Evolutionary conservation across 2,113 vertebrate species (phyloP).

Genomic region (Cephalopterus ornatus): DNA sequence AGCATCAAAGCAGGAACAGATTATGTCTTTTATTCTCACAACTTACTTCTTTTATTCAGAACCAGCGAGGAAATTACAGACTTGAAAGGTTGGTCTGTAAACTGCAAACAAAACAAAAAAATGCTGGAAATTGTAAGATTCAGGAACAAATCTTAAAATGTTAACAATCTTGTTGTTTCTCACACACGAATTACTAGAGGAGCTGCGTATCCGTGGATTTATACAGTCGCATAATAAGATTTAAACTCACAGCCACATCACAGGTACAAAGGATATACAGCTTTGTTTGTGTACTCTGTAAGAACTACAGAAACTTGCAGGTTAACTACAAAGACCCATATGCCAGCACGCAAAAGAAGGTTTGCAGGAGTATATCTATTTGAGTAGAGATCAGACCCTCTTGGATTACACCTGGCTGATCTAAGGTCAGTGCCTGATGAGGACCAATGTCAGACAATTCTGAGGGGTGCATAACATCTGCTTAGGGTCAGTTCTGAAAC

Average conservation of each 20-base stretch:
- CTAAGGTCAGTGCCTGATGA: background rate
- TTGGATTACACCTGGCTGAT: background rate
- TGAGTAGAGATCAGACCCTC: background rate
- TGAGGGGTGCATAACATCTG: background rate
- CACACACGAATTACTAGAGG: background rate
- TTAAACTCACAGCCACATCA: background rate
- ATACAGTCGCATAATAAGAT: background rate
- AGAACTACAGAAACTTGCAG: background rate
- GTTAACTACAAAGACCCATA: background rate
- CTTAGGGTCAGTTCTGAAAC: background rate
- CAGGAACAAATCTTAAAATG: background rate
- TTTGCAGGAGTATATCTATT: background rate
- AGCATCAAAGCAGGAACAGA: conserved; percentile 42
- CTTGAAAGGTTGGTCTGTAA: conserved; percentile 35
- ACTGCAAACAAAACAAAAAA: background rate
- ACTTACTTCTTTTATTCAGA: background rate
- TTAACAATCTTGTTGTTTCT: background rate
- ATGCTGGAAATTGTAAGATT: background rate
- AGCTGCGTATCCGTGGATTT: background rate
- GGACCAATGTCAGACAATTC: background rate
- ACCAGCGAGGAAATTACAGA: conserved; percentile 27
- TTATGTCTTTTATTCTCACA: conserved; percentile 13
- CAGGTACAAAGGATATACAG: background rate
- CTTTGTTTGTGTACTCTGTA: background rate
- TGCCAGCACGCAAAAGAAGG: background rate